Percentiles rank a stretch among this genome's conserved stretches.
Conservation (phyloP, 2,888 invertebrate species). For the Meteorus cinctellus region DNA sequence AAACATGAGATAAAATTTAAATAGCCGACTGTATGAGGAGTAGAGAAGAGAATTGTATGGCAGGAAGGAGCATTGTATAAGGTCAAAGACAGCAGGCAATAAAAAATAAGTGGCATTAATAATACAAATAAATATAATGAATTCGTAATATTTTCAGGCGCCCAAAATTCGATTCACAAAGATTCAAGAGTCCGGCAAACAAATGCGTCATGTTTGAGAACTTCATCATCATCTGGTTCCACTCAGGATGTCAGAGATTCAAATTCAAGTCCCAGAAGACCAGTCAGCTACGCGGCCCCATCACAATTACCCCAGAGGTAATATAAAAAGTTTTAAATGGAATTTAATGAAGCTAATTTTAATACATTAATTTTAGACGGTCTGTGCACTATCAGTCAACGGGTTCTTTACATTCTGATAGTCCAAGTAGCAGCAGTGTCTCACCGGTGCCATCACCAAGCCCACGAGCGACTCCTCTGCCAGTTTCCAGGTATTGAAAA, state of each 20-base stretch:
- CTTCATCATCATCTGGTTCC: constrained; percentile 65
- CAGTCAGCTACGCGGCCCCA: constrained; percentile 67
- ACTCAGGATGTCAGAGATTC: constrained; percentile 66
- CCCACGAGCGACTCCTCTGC: constrained; percentile 82
- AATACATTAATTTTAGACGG: constrained; percentile 74
- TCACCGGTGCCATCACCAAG: constrained; percentile 89
- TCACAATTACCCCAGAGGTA: constrained; percentile 74
- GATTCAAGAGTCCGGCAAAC: constrained; percentile 77
- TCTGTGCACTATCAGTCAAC: constrained; percentile 89
- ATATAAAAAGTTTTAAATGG: constrained; percentile 13
- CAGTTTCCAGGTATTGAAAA: constrained; percentile 69
- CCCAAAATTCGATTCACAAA: constrained; percentile 71
- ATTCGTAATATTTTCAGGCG: constrained; percentile 46
- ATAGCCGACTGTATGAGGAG: too few species aligned
- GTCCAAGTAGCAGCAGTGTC: constrained; percentile 87
- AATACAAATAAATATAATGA: too few species aligned
- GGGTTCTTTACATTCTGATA: constrained; percentile 87
- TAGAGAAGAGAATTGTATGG: too few species aligned
- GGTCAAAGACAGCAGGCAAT: neutral
- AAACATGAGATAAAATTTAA: too few species aligned
- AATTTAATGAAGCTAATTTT: neutral
- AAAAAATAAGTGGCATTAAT: too few species aligned
- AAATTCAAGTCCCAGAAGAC: constrained; percentile 65
- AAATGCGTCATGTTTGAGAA: constrained; percentile 62
- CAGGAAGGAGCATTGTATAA: too few species aligned